Percentiles rank a stretch among this genome's conserved stretches.
Conservation (phyloP, 2,797 vertebrate species). For the Myripristis jacobus region DNA sequence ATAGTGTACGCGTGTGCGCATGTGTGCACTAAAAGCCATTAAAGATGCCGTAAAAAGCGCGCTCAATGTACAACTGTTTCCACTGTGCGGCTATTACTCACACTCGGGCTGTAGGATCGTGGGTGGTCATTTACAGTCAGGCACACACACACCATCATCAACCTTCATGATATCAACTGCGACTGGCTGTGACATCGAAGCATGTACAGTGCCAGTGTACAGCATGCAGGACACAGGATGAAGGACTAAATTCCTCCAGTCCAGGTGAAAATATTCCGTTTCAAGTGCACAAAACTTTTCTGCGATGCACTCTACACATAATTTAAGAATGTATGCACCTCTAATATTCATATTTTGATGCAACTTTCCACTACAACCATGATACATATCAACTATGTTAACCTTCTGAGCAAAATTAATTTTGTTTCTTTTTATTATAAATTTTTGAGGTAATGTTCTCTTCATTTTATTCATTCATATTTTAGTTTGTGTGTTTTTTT, state of each 20-base stretch:
- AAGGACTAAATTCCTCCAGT: background rate
- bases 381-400: too few relatives aligned
- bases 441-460: too few relatives aligned
- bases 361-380: too few relatives aligned
- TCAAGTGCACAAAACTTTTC: too few relatives aligned
- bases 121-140: conserved; percentile 15
- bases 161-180: conserved; percentile 1
- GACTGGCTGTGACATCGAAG: background rate
- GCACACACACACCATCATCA: conserved; percentile 1
- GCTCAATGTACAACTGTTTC: conserved; percentile 36
- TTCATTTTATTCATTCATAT: too few relatives aligned
- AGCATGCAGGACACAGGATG: background rate
- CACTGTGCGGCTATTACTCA: conserved; percentile 46
- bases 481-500: too few relatives aligned
- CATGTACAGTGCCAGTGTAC: background rate
- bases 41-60: conserved; percentile 42
- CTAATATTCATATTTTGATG: too few relatives aligned
- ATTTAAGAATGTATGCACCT: too few relatives aligned
- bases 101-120: conserved; percentile 22
- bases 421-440: too few relatives aligned
- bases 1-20: conserved; percentile 23
- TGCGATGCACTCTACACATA: too few relatives aligned
- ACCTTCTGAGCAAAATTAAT: too few relatives aligned
- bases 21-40: conserved; percentile 39
- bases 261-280: too few relatives aligned